Conservation (phyloP, 2,888 invertebrate species). For the Lycia hirtaria region DNA sequence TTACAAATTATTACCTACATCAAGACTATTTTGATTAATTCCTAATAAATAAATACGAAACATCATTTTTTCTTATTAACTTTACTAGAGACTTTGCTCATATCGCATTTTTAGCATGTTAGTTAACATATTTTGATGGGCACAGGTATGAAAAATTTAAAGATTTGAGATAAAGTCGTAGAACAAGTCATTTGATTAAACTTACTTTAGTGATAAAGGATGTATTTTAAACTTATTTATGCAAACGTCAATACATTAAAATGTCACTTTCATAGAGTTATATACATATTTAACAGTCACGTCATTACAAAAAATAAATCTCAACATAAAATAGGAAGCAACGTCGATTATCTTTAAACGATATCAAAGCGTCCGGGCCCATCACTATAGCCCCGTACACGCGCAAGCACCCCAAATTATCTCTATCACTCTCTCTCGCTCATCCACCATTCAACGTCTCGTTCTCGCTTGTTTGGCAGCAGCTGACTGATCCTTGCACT, state of each 20-base stretch:
- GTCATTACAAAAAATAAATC: not conserved
- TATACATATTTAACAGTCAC: not conserved
- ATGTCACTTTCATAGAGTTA: not conserved
- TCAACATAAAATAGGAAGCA: not conserved
- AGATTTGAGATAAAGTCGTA: too few relatives aligned
- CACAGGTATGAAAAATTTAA: too few relatives aligned
- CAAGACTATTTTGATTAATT: too few relatives aligned
- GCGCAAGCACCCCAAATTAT: slow-evolving; percentile 15
- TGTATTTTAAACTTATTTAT: not conserved
- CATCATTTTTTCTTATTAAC: too few relatives aligned
- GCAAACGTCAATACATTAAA: not conserved
- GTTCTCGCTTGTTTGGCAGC: slow-evolving; percentile 35
- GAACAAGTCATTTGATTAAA: too few relatives aligned
- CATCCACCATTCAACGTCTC: slow-evolving; percentile 31
- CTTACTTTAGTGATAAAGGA: too few relatives aligned
- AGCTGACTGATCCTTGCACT: slow-evolving; percentile 39
- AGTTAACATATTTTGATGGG: too few relatives aligned
- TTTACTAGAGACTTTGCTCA: too few relatives aligned
- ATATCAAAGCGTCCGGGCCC: slow-evolving; percentile 3
- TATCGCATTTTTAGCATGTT: too few relatives aligned
- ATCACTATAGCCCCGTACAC: slow-evolving; percentile 24
- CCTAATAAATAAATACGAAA: too few relatives aligned
- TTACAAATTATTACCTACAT: too few relatives aligned
- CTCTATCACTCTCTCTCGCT: slow-evolving; percentile 37
- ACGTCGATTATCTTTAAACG: slow-evolving; percentile 1